Evolutionary conservation across 2,797 vertebrate species (phyloP), one percentile per base, ranked within the genome.

Genomic region (Acridotheres tristis): DNA sequence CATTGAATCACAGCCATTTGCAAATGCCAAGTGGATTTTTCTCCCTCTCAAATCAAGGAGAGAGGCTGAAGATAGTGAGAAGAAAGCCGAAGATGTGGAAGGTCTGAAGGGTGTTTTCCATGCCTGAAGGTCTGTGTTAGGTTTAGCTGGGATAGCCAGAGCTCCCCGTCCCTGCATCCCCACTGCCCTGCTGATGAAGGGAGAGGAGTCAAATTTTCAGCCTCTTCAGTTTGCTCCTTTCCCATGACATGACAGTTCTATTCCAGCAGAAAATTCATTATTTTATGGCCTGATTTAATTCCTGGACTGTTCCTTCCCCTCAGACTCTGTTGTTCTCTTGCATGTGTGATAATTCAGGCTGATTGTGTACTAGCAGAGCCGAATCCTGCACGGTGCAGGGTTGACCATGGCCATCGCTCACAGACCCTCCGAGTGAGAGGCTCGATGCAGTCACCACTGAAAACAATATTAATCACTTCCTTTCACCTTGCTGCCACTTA

Each of bases 1-100:
- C 75, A 3, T 45, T 80, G 76, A 90, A 83, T 91, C 94, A 34
- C 83, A 78, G 94, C 93, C 92, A 38, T 91, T 62, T 91, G 88
- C 88, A 73, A 88, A 47, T 72, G 78, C 92, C 86, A 88, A 62
- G 40, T 16, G 88, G 77, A 61, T 90, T 94, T 90, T 53, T 85
- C 79, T 85, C 48, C 68, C 63, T 36, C 53, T 82, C 53, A 53
- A 36, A 59, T 75, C 34, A 88, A 81, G 76, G 80, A 57, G 58
- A 55, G 85, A 88, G 72, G 50, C n/a, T 90, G 88, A 81, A 93
- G 85, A 45, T 0, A 58, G 54, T 22, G 40, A 84, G 69, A 68
- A 93, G 85, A 59, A 85, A 88, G 27, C 18, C 10, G 4, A 48
- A 79, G 57, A 25, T 7, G 26, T 54, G 36, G 61, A 58, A 58